Evolutionary conservation across 1,140 invertebrate species (phyloP), one percentile per base, ranked within the genome.

Genomic region (fruit fly (Drosophila melanogaster)): DNA sequence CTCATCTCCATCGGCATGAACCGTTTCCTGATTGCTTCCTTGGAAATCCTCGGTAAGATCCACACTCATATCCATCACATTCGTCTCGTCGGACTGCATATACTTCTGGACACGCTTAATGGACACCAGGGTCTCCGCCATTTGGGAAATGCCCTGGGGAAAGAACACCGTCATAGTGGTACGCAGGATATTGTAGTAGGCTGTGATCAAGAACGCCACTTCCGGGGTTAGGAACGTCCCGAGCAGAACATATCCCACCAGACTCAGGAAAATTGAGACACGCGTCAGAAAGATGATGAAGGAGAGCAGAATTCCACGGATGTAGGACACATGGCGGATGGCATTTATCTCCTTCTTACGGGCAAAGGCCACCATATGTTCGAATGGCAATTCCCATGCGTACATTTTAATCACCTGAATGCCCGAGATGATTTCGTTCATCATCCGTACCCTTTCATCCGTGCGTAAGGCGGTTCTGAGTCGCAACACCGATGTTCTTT

Each of bases 351-450:
- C 93, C 73, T 92, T 93, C 85, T 92, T 93, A 77, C 95, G 92
- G 0, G 94, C 93, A 49, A 92, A 87, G 8, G 94, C 93, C 2
- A 96, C 93, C 22, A 97, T 93, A 51, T 93, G 93, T 44, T 94
- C 94, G 81, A 97, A 97, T 0, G 96, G 94, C 79, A 95, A 93
- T 87, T 97, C 97, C 97, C 97, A 97, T 1, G 96, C 95, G 79
- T 97, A 97, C 96, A 98, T 98, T 93, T 98, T 98, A 19, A 98
- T 98, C 2, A 98, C 95, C 92, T 97, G 95, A 77, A 98, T 97
- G 1, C 96, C 97, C 50, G 95, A 94, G 19, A 98, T 95, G 10
- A 98, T 96, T 93, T 98, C 97, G 83, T 96, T 97, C 96, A 98
- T 98, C 51, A 97, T 92, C 47, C 95, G 93, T 0, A 98, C 95